Percentiles rank a stretch among this genome's conserved stretches.
phyloP scores from a whole-genome alignment of 2,888 invertebrate species.

The Seira ritae region DNA sequence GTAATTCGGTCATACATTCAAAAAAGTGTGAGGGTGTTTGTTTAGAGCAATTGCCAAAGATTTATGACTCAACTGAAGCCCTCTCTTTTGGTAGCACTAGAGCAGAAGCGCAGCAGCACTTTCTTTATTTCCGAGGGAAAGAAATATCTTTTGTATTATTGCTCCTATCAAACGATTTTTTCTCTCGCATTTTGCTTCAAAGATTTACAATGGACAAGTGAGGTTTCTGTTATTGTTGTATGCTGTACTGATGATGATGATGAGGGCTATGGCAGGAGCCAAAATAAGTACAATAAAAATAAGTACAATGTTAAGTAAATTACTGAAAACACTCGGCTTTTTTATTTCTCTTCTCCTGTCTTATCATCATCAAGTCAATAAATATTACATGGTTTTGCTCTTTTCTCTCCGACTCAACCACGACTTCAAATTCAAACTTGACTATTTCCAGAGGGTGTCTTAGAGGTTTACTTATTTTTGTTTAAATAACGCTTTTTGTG shows the following conservation, averaged over 20 bases:
- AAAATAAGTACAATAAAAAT: constrained; percentile 50
- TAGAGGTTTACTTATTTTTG: neutral
- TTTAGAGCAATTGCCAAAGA: constrained; percentile 63
- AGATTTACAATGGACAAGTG: constrained; percentile 68
- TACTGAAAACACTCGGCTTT: constrained; percentile 39
- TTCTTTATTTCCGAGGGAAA: neutral
- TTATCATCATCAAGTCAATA: constrained; percentile 64
- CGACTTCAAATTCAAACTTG: no score
- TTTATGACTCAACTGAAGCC: constrained; percentile 53
- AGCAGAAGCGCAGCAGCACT: neutral
- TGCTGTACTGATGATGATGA: constrained; percentile 32
- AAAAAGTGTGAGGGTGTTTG: constrained; percentile 62
- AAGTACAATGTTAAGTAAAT: constrained; percentile 30
- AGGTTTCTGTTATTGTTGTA: constrained; percentile 59
- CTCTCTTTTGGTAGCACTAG: no score
- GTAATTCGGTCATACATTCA: constrained; percentile 62
- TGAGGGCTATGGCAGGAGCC: constrained; percentile 53
- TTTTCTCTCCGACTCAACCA: constrained; percentile 18
- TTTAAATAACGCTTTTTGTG: constrained; percentile 34
- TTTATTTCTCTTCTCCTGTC: constrained; percentile 18
- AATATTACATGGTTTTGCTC: constrained; percentile 63
- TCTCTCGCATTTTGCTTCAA: constrained; percentile 21
- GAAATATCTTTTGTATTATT: constrained; percentile 8
- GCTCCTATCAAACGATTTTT: constrained; percentile 7
- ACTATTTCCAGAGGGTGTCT: constrained; percentile 30